Percentiles rank a stretch among this genome's conserved stretches.
Conservation (phyloP, 2,888 invertebrate species). For the Coelopa pilipes region DNA sequence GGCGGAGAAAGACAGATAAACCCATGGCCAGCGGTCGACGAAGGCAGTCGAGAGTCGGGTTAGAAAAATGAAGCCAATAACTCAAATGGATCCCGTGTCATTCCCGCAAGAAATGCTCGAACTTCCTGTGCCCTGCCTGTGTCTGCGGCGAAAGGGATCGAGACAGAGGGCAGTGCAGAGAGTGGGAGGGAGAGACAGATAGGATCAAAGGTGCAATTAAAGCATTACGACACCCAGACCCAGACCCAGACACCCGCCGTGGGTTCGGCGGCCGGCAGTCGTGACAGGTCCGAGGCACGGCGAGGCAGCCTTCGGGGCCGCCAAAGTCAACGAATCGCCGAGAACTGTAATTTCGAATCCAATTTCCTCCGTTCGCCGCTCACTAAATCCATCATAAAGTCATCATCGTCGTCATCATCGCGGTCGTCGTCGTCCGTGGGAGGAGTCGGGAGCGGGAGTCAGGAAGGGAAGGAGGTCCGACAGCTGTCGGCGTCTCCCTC, state of each 20-base stretch:
- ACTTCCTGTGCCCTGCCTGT: constrained; percentile 30
- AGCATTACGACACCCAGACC: background rate
- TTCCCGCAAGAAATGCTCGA: background rate
- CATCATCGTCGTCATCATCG: constrained; percentile 3
- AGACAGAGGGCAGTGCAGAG: background rate
- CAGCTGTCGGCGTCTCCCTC: constrained; percentile 18
- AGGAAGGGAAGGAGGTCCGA: background rate
- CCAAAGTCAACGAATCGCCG: constrained; percentile 8
- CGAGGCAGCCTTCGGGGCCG: background rate
- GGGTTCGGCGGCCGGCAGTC: background rate
- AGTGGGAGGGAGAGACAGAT: constrained; percentile 1
- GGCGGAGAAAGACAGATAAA: too few species aligned
- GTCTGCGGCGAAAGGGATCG: background rate
- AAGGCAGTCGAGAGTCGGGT: background rate
- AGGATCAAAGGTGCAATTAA: background rate
- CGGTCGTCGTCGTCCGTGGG: background rate
- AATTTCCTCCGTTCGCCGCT: background rate
- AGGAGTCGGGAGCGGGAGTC: background rate
- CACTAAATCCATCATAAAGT: constrained; percentile 29
- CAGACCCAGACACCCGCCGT: background rate
- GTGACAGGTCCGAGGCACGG: background rate
- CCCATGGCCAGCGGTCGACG: background rate
- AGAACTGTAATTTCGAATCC: background rate
- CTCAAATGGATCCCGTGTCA: constrained; percentile 24
- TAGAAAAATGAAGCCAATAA: constrained; percentile 26